These are phyloP conservation scores for Amazona vittata DNA, from an alignment of 2,113 vertebrate genomes.

Conservation along the genomic window DNA sequence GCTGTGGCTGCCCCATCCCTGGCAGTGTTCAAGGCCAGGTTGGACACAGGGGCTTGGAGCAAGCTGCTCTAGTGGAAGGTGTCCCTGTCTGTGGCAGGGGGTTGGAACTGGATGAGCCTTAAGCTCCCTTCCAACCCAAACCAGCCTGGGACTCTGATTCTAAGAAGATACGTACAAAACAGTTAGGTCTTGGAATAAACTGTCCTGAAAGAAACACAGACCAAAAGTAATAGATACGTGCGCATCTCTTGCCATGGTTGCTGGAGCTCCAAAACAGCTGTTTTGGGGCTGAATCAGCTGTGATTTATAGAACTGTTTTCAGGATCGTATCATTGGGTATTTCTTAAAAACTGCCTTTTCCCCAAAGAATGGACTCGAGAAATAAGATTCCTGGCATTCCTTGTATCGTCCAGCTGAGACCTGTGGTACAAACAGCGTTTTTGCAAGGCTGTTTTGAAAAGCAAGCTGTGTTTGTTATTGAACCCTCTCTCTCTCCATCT, in stretches of 20 bases:
- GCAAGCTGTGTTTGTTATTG: background rate
- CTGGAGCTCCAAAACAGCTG: background rate
- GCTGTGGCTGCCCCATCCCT: too few relatives aligned
- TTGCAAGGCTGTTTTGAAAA: slow-evolving; percentile 6
- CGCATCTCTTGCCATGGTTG: background rate
- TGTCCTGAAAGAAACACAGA: background rate
- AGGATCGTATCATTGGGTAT: background rate
- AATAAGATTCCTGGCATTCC: slow-evolving; percentile 56
- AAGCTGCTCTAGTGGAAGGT: too few relatives aligned
- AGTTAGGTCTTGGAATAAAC: background rate
- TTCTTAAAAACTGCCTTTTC: background rate
- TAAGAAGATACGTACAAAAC: background rate
- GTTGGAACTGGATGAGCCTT: background rate
- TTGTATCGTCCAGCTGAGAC: slow-evolving; percentile 13
- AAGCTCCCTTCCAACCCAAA: background rate
- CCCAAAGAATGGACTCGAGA: background rate
- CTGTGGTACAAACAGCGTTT: slow-evolving; percentile 36
- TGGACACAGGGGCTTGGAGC: too few relatives aligned
- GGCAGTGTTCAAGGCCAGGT: too few relatives aligned
- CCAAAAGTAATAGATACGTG: background rate
- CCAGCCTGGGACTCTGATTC: background rate
- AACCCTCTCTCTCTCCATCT: background rate
- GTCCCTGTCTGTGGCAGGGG: too few relatives aligned
- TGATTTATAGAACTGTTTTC: slow-evolving; percentile 13
- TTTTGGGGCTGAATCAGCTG: background rate